Conservation (phyloP, 2,797 vertebrate genomes). For the Thunnus albacares region DNA sequence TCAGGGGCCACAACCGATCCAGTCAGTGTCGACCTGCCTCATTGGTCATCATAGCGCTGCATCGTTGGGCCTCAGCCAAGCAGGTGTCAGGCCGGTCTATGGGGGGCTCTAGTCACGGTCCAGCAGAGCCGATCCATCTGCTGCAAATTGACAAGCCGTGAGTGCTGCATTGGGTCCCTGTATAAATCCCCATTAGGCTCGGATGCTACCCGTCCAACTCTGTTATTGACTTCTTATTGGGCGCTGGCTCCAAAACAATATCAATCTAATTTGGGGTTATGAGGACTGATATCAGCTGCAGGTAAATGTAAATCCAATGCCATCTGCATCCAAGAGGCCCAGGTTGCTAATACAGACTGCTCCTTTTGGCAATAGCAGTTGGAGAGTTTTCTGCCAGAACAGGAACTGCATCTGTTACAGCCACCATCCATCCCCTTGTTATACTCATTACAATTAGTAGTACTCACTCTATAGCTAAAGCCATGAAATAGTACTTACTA, state of each 20-base stretch:
- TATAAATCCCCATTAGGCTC: conserved; percentile 75
- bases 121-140: conserved; percentile 67
- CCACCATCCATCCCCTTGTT: conserved; percentile 35
- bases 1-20: conserved; percentile 26
- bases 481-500: conserved; percentile 46
- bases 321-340: conserved; percentile 45
- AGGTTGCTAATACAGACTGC: conserved; percentile 38
- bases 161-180: conserved; percentile 47
- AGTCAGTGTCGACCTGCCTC: conserved; percentile 35
- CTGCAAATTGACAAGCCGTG: conserved; percentile 70
- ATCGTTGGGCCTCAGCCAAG: conserved; percentile 61
- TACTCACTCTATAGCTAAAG: conserved; percentile 33
- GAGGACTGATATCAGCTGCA: conserved; percentile 56
- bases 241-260: conserved; percentile 64
- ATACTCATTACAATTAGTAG: conserved; percentile 42
- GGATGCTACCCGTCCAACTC: conserved; percentile 61
- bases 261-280: conserved; percentile 70
- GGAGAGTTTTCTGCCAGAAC: conserved; percentile 38
- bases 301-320: conserved; percentile 56
- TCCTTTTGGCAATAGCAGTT: conserved; percentile 51
- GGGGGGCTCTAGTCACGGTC: conserved; percentile 45
- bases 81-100: conserved; percentile 61
- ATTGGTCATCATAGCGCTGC: conserved; percentile 55
- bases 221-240: conserved; percentile 72
- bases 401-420: conserved; percentile 41